phyloP scores from a whole-genome alignment of 2,797 vertebrate genomes.

The Oophaga sylvatica region DNA sequence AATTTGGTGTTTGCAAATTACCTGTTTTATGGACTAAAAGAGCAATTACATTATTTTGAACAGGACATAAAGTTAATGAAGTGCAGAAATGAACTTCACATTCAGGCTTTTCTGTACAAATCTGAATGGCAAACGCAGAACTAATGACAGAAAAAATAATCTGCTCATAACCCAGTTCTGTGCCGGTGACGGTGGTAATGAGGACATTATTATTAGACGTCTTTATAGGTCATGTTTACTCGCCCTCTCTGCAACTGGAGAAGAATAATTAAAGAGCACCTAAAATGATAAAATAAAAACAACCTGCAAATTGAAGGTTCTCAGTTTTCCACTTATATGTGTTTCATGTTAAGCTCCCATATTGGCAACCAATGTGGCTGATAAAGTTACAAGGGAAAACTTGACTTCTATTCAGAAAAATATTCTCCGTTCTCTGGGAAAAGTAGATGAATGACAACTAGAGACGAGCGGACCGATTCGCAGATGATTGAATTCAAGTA shows the following conservation, averaged over 20 bases:
- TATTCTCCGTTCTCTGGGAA: too few species aligned
- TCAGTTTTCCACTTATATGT: background rate
- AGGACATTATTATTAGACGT: background rate
- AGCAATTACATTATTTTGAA: slow-evolving; percentile 18
- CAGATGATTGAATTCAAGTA: too few species aligned
- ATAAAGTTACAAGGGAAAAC: too few species aligned
- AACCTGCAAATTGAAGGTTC: background rate
- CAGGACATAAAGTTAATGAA: slow-evolving; percentile 42
- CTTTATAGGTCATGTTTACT: slow-evolving; percentile 17
- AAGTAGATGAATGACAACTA: too few species aligned
- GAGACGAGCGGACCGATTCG: too few species aligned
- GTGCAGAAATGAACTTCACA: slow-evolving; percentile 15
- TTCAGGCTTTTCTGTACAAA: background rate
- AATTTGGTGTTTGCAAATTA: slow-evolving; percentile 27
- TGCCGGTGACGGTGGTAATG: background rate
- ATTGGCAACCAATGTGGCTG: too few species aligned
- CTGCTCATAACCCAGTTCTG: background rate
- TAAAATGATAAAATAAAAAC: background rate
- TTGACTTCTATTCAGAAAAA: too few species aligned
- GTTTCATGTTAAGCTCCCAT: too few species aligned
- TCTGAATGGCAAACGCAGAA: background rate
- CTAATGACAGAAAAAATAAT: slow-evolving; percentile 12
- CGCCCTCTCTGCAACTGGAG: too few species aligned
- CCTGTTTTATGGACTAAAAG: background rate
- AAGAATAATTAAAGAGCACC: background rate